Conservation (phyloP, 2,797 vertebrate genomes). For the Oophaga sylvatica region DNA sequence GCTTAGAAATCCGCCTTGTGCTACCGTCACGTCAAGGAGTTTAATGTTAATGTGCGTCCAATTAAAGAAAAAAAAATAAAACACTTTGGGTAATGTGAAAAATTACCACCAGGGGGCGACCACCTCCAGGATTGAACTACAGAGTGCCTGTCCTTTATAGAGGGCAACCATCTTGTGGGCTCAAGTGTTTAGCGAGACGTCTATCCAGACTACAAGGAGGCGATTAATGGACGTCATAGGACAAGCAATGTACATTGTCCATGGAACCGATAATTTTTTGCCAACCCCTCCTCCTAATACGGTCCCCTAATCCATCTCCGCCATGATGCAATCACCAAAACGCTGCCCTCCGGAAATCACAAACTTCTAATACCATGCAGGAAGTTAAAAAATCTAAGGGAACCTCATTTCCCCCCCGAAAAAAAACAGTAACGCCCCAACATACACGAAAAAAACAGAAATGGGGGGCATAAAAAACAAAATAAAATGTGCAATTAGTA, state of each 20-base stretch:
- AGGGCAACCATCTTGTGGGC: neutral
- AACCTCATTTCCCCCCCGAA: neutral
- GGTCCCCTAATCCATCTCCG: no score
- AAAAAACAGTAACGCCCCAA: neutral
- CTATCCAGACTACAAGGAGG: neutral
- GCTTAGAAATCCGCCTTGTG: slow-evolving; percentile 11
- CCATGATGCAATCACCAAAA: neutral
- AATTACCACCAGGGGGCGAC: neutral
- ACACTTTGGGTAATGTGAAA: neutral
- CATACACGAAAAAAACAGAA: neutral
- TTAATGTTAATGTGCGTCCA: neutral
- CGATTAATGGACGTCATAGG: no score
- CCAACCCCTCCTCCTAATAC: neutral
- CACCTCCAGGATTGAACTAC: neutral
- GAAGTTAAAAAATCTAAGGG: neutral
- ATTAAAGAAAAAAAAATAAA: no score
- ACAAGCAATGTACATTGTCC: neutral
- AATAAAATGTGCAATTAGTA: slow-evolving; percentile 1
- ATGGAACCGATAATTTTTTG: neutral
- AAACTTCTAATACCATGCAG: slow-evolving; percentile 10
- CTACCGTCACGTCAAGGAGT: neutral
- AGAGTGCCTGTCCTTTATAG: neutral
- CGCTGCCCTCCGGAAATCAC: neutral
- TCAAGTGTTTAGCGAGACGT: neutral
- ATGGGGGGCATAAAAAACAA: neutral